Percentiles rank a stretch among this genome's conserved stretches.
Evolutionary conservation across 1,140 invertebrate species (phyloP).

Genomic region (Trichoplusia ni): DNA sequence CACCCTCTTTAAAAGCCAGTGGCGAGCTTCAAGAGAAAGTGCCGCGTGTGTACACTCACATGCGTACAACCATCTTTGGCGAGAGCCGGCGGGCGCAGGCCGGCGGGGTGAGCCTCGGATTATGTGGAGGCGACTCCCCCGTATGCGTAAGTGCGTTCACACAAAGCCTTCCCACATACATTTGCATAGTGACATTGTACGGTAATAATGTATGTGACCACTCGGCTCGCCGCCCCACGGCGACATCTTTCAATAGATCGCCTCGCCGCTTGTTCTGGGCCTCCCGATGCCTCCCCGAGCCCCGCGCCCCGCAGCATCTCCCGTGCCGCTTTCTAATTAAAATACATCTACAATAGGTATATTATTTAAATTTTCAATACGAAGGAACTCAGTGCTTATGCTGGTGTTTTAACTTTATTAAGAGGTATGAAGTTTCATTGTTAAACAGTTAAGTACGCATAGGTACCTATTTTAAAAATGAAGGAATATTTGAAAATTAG

Average conservation of each 20-base stretch:
- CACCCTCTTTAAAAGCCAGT: constrained; percentile 80
- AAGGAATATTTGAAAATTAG: too few species aligned
- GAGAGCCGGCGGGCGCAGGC: constrained; percentile 55
- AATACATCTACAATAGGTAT: constrained; percentile 37
- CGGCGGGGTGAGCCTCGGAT: constrained; percentile 62
- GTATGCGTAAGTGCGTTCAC: constrained; percentile 77
- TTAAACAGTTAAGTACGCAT: background rate
- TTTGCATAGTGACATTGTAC: constrained; percentile 79
- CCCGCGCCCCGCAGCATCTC: constrained; percentile 29
- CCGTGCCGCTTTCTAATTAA: constrained; percentile 49
- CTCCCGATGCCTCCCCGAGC: constrained; percentile 31
- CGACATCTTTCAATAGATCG: constrained; percentile 71
- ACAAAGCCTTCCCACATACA: constrained; percentile 79
- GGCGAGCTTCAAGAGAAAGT: constrained; percentile 80
- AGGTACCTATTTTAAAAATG: too few species aligned
- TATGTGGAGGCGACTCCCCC: constrained; percentile 71
- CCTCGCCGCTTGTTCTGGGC: constrained; percentile 44
- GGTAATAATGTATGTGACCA: constrained; percentile 79
- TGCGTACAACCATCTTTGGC: constrained; percentile 74
- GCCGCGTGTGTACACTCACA: constrained; percentile 77
- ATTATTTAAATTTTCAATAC: constrained; percentile 6
- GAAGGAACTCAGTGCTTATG: too few species aligned
- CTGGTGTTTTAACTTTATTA: background rate
- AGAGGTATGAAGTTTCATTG: background rate
- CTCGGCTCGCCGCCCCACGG: constrained; percentile 57